Conservation (phyloP, 2,888 invertebrate species). For the Lissonota sp. region DNA sequence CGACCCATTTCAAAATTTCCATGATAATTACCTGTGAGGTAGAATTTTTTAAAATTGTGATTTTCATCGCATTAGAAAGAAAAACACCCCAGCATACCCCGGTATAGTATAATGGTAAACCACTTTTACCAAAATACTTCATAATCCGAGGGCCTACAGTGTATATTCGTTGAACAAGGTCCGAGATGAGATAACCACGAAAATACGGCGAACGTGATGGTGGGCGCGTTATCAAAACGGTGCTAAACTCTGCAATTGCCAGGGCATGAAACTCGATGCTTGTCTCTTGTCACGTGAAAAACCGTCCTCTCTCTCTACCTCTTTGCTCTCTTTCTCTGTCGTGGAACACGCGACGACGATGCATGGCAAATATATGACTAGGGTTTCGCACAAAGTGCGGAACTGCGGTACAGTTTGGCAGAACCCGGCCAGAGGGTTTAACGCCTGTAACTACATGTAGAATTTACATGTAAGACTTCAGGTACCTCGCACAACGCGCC, state of each 20-base stretch:
- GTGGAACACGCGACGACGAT: not conserved
- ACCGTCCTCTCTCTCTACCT: constrained; percentile 12
- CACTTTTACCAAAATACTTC: too few species aligned
- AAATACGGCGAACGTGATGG: constrained; percentile 20
- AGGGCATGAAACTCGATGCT: constrained; percentile 71
- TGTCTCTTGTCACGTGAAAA: constrained; percentile 34
- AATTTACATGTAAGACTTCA: not conserved
- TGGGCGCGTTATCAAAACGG: constrained; percentile 71
- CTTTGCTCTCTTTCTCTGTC: not conserved
- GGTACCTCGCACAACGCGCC: not conserved
- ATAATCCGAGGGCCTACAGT: too few species aligned
- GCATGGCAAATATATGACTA: not conserved
- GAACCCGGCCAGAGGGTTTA: too few species aligned
- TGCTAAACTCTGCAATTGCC: constrained; percentile 73
- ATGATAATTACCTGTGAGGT: too few species aligned
- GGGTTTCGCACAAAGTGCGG: too few species aligned
- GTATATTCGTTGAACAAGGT: too few species aligned
- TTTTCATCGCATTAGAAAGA: too few species aligned
- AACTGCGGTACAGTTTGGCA: too few species aligned
- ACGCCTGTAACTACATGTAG: not conserved
- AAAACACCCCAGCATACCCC: too few species aligned
- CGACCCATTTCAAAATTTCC: too few species aligned
- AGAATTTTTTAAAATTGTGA: too few species aligned
- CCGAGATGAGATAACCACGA: constrained; percentile 24
- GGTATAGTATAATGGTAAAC: too few species aligned